Evolutionary conservation across 2,888 invertebrate species (phyloP).

Genomic region (Blera fallax): DNA sequence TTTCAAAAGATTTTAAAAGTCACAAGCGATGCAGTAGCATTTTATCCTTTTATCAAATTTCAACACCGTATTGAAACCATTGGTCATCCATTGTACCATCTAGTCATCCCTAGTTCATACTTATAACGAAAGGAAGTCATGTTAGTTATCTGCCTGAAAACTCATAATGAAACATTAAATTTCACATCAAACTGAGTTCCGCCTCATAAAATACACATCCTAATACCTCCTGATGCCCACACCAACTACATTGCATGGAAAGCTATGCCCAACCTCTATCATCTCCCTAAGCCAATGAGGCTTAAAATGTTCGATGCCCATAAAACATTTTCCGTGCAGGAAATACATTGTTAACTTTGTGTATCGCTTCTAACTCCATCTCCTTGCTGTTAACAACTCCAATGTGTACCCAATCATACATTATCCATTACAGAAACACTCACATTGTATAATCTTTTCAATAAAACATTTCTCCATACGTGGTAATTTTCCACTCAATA

Average conservation of each 20-base stretch:
- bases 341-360: background rate
- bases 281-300: background rate
- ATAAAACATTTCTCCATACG: background rate
- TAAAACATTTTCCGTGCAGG: background rate
- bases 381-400: background rate
- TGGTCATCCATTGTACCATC: too few species aligned
- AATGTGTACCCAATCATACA: slow-evolving; percentile 18
- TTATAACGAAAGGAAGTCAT: too few species aligned
- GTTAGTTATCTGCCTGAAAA: too few species aligned
- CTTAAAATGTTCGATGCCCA: background rate
- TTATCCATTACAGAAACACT: slow-evolving; percentile 20
- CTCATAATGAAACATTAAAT: background rate
- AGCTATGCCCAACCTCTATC: background rate
- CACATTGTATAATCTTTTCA: slow-evolving; percentile 23
- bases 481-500: slow-evolving; percentile 58
- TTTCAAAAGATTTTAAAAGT: too few species aligned
- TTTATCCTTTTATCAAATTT: too few species aligned
- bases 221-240: background rate
- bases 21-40: too few species aligned
- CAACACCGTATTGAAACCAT: too few species aligned
- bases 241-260: background rate
- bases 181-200: background rate
- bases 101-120: background rate
- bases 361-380: background rate
- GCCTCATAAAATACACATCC: background rate